Conservation (phyloP, 2,797 vertebrate species). For the Neosilurus hyrtlii region DNA sequence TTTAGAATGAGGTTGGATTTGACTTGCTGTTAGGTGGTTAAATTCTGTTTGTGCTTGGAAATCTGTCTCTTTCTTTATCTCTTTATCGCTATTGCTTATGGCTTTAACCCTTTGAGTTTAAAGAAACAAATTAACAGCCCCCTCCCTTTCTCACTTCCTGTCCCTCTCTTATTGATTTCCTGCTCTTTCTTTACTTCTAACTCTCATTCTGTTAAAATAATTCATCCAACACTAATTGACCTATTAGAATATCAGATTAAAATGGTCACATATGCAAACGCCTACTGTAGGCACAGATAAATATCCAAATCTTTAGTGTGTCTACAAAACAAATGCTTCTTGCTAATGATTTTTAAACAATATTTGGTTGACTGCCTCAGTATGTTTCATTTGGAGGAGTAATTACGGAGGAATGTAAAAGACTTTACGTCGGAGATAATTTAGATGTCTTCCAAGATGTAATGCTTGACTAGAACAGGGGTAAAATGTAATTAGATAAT, state of each 20-base stretch:
- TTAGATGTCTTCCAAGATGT: conserved; percentile 5
- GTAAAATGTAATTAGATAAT: conserved; percentile 29
- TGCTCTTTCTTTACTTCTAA: background rate
- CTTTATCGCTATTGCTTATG: conserved; percentile 1
- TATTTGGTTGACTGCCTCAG: background rate
- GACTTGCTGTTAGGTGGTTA: conserved; percentile 77
- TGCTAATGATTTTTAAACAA: conserved; percentile 20
- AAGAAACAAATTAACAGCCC: conserved; percentile 59
- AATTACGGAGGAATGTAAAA: conserved; percentile 4
- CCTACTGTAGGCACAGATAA: background rate
- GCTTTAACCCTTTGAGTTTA: conserved; percentile 79
- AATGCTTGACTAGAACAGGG: background rate
- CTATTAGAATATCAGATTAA: background rate
- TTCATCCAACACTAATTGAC: background rate
- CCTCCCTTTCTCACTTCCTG: conserved; percentile 18
- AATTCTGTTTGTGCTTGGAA: conserved; percentile 67
- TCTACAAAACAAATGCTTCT: background rate
- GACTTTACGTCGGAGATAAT: conserved; percentile 7
- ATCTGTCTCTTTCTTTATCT: conserved; percentile 41
- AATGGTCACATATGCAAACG: background rate
- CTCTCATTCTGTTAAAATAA: background rate
- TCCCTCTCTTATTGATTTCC: background rate
- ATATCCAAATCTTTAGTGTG: background rate
- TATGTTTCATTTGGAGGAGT: conserved; percentile 6
- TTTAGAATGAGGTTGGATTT: conserved; percentile 71